Evolutionary conservation across 2,797 vertebrate genomes (phyloP).

Genomic region (Gymnothorax reevesii): DNA sequence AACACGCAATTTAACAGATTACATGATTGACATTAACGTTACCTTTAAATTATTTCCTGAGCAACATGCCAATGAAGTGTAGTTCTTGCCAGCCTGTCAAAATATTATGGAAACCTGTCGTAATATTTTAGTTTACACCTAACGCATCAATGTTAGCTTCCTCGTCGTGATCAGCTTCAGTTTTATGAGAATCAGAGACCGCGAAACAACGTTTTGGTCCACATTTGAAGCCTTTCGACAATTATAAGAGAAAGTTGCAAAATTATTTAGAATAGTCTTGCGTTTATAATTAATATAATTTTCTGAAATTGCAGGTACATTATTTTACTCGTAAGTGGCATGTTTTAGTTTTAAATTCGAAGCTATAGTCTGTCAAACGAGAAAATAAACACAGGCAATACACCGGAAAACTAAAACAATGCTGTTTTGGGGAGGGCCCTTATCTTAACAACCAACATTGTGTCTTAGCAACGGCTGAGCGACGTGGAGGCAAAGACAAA

Average conservation of each 20-base stretch:
- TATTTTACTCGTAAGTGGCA: background rate
- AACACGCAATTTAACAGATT: background rate
- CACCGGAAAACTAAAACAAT: slow-evolving; percentile 15
- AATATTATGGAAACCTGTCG: background rate
- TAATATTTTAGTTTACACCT: background rate
- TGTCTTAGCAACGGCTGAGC: slow-evolving; percentile 56
- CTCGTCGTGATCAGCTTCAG: slow-evolving; percentile 14
- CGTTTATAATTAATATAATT: background rate
- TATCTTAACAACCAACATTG: slow-evolving; percentile 55
- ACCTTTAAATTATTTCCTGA: background rate
- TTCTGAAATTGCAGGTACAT: slow-evolving; percentile 37
- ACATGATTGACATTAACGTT: background rate
- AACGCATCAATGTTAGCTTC: background rate
- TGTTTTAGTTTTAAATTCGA: background rate
- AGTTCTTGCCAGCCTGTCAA: background rate
- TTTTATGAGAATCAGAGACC: slow-evolving; percentile 43
- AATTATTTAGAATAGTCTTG: background rate
- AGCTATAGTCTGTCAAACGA: background rate
- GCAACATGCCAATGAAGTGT: background rate
- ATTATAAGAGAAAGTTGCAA: background rate
- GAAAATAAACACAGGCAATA: slow-evolving; percentile 32
- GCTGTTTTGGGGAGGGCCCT: slow-evolving; percentile 51
- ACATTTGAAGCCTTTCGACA: slow-evolving; percentile 23
- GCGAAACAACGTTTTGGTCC: slow-evolving; percentile 35
- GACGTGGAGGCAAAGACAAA: background rate